Conservation (phyloP, 2,888 invertebrate species). For the Lysandra coridon region DNA sequence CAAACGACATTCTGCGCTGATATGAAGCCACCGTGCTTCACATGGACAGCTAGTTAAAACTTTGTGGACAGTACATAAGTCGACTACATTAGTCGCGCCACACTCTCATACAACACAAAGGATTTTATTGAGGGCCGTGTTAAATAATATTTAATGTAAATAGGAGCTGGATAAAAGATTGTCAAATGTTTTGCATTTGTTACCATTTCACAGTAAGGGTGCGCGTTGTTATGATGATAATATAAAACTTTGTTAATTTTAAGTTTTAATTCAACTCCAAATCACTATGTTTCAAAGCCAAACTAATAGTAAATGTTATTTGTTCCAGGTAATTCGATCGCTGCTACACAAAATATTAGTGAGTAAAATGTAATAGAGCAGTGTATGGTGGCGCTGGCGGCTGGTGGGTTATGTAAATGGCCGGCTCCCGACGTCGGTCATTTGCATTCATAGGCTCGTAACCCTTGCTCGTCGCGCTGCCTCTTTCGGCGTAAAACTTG, state of each 20-base stretch:
- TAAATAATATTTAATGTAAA: not conserved
- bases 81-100: not conserved
- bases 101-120: not conserved
- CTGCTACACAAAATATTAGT: slow-evolving; percentile 45
- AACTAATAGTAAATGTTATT: slow-evolving; percentile 22
- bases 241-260: not conserved
- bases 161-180: not conserved
- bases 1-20: slow-evolving; percentile 31
- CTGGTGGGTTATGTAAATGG: slow-evolving; percentile 73
- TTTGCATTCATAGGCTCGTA: slow-evolving; percentile 80
- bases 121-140: not conserved
- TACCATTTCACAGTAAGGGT: no score
- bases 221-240: not conserved
- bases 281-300: not conserved
- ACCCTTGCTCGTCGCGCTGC: slow-evolving; percentile 56
- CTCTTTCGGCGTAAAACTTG: slow-evolving; percentile 58
- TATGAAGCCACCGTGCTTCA: slow-evolving; percentile 30
- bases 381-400: slow-evolving; percentile 47
- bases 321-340: slow-evolving; percentile 54
- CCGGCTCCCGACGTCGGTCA: slow-evolving; percentile 71
- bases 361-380: slow-evolving; percentile 53
- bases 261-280: not conserved
- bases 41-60: slow-evolving; percentile 22
- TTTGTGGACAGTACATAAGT: not conserved
- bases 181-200: no score